phyloP scores from a whole-genome alignment of 2,888 invertebrate genomes.

The Alviniconcha strummeri region DNA sequence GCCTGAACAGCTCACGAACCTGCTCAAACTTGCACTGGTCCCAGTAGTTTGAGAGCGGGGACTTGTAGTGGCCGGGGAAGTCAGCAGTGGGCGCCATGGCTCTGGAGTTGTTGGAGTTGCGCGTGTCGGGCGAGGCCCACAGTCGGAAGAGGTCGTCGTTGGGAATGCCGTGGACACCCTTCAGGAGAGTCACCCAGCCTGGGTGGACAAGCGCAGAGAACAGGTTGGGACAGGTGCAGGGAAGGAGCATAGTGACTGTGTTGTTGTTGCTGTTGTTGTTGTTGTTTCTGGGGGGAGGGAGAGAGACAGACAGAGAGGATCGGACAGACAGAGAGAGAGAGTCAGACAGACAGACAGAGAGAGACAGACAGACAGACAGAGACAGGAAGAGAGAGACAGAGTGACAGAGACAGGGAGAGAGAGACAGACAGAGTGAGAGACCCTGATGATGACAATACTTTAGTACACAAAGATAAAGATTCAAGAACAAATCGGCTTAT shows the following conservation, averaged over 20 bases:
- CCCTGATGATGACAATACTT: no score
- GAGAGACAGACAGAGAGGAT: not conserved
- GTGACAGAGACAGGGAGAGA: not conserved
- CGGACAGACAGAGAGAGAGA: not conserved
- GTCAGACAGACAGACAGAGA: not conserved
- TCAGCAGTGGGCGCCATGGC: conserved; percentile 50
- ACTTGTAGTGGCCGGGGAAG: conserved; percentile 58
- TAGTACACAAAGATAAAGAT: no score
- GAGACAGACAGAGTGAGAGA: not conserved
- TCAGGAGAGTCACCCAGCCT: conserved; percentile 56
- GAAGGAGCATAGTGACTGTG: no score
- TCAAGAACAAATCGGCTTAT: no score
- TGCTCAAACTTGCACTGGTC: conserved; percentile 53
- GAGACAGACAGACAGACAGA: not conserved
- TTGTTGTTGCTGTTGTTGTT: no score
- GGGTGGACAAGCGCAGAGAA: not conserved
- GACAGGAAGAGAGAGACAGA: not conserved
- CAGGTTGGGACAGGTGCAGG: not conserved
- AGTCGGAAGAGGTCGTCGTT: conserved; percentile 53
- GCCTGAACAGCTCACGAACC: conserved; percentile 28
- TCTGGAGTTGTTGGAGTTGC: conserved; percentile 47
- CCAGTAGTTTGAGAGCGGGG: conserved; percentile 61
- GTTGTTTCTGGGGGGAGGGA: no score
- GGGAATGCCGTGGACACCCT: conserved; percentile 59
- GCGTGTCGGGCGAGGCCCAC: conserved; percentile 50